phyloP scores from a whole-genome alignment of 2,888 invertebrate genomes.

The Erebia aethiops region DNA sequence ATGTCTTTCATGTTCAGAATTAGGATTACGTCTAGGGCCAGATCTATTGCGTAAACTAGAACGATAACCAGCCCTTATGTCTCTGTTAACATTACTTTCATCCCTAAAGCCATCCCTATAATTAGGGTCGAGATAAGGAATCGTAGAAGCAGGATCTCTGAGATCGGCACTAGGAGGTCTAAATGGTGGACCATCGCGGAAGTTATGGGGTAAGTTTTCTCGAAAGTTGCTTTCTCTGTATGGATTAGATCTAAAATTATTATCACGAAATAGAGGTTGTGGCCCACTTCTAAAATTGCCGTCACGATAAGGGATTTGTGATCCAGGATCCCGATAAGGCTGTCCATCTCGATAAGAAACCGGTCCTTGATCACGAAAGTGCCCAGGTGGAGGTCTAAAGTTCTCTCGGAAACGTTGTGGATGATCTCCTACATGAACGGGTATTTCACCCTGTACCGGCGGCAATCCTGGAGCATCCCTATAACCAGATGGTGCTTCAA shows the following conservation, averaged over 20 bases:
- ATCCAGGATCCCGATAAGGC: constrained; percentile 61
- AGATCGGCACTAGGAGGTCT: constrained; percentile 70
- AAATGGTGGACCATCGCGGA: constrained; percentile 66
- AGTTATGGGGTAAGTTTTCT: constrained; percentile 65
- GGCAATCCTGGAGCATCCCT: constrained; percentile 61
- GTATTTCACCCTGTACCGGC: constrained; percentile 63
- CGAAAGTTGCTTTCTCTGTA: constrained; percentile 69
- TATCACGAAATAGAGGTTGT: constrained; percentile 66
- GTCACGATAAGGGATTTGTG: constrained; percentile 61
- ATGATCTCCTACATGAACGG: constrained; percentile 70
- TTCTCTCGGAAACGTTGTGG: constrained; percentile 68
- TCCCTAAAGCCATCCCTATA: constrained; percentile 68
- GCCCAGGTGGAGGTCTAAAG: constrained; percentile 62
- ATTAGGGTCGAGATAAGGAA: constrained; percentile 66
- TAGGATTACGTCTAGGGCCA: constrained; percentile 65
- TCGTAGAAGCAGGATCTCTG: constrained; percentile 58
- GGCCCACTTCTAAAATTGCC: constrained; percentile 65
- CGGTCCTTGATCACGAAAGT: constrained; percentile 69
- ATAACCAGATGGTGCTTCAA: constrained; percentile 58
- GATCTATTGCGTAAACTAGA: constrained; percentile 60
- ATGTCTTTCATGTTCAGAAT: constrained; percentile 66
- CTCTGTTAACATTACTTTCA: constrained; percentile 60
- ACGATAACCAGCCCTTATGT: constrained; percentile 62
- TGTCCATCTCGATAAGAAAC: constrained; percentile 56
- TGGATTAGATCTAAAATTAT: constrained; percentile 62